A percentile compares a stretch with the other conserved stretches of the same genome.
Conservation (phyloP, 2,113 vertebrate genomes). For the Lycaon pictus region DNA sequence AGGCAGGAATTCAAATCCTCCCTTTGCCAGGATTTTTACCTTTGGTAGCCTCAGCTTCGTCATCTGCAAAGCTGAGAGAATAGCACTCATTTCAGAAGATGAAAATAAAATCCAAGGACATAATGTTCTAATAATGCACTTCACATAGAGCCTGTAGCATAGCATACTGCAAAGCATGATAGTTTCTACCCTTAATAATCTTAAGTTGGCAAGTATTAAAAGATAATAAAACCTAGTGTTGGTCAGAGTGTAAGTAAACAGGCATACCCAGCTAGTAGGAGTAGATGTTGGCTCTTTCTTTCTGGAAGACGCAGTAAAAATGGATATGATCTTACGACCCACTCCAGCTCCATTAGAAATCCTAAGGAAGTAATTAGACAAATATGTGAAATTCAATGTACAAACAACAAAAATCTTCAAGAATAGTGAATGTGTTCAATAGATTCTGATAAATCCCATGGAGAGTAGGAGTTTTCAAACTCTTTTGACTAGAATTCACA, state of each 20-base stretch:
- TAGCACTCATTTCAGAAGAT: background rate
- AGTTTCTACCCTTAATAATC: background rate
- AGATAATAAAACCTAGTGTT: background rate
- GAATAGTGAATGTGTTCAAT: background rate
- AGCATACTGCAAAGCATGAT: background rate
- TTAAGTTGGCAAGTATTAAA: background rate
- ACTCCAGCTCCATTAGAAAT: background rate
- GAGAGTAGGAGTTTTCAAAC: background rate
- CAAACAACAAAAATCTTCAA: background rate
- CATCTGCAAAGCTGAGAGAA: background rate
- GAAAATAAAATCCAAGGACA: background rate
- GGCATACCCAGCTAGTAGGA: too few relatives aligned
- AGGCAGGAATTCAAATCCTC: background rate
- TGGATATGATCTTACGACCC: background rate
- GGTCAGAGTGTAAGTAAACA: background rate
- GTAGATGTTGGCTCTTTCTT: background rate
- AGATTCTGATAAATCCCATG: background rate
- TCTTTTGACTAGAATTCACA: background rate
- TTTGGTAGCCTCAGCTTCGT: background rate
- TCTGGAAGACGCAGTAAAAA: background rate
- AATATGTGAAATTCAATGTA: background rate
- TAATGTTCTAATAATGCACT: background rate
- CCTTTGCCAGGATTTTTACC: background rate
- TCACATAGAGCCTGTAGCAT: background rate
- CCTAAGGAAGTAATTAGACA: background rate